These are phyloP conservation scores for Eupithecia inturbata DNA, from an alignment of 2,888 invertebrate species.

Conservation along the genomic window DNA sequence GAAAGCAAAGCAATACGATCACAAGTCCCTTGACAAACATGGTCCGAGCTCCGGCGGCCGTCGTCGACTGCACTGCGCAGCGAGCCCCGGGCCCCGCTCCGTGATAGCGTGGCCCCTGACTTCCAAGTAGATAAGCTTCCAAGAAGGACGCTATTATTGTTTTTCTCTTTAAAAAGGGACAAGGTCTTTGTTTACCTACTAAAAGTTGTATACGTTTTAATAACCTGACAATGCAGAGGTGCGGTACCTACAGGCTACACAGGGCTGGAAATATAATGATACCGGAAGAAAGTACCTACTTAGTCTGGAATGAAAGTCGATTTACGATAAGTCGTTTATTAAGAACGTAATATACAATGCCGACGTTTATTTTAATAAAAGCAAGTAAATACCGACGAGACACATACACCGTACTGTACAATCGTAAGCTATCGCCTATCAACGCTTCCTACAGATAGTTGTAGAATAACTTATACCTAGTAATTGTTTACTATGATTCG, in stretches of 20 bases:
- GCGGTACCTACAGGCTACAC: background rate
- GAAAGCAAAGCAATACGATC: constrained; percentile 51
- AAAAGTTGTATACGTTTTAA: background rate
- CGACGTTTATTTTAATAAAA: constrained; percentile 82
- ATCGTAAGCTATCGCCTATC: constrained; percentile 53
- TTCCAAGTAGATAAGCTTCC: constrained; percentile 36
- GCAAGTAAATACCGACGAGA: constrained; percentile 79
- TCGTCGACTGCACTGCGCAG: background rate
- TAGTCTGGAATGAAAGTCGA: constrained; percentile 49
- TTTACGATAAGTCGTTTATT: constrained; percentile 76
- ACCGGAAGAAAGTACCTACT: background rate
- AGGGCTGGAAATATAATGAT: no score
- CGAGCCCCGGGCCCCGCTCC: background rate
- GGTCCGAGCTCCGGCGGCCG: background rate
- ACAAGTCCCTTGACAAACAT: constrained; percentile 4
- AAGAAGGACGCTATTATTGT: constrained; percentile 26
- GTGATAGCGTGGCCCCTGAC: constrained; percentile 27
- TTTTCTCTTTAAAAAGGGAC: constrained; percentile 15
- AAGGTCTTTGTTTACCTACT: constrained; percentile 15
- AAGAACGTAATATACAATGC: constrained; percentile 83
- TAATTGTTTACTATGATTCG: constrained; percentile 44
- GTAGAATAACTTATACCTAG: constrained; percentile 57
- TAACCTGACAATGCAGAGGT: background rate
- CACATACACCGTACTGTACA: constrained; percentile 74
- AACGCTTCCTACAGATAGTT: constrained; percentile 43